Base-by-base conservation (phyloP, 2,888 invertebrate species). In the Steromphala cineraria region DNA sequence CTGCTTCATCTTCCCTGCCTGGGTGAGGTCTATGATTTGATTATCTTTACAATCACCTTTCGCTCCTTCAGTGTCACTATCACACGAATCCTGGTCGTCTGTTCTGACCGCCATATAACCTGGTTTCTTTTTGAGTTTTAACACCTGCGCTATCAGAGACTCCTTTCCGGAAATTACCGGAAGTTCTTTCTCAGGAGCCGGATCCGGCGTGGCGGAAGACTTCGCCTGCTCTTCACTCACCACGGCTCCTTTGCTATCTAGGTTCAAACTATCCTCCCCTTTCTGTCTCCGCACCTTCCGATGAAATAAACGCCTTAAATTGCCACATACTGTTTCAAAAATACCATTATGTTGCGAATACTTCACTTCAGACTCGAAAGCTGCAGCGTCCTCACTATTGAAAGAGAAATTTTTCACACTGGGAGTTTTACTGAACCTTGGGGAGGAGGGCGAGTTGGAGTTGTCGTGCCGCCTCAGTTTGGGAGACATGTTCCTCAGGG, bases 201-300 rank as follows among this genome's bases (percentile, higher is more conserved):
- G 75, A 36, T 28, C 75, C 40, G 8, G 19, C n/a, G 10, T 21
- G 31, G 8, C 40, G 40, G 46, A 67, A 21, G 31, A 24, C 36
- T 10, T 31, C 24, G 24, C 31, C 55, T 56, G 46, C 8, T 55
- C 28, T 46, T 36, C 46, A 53, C 53, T 15, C 21, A 52, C 28
- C 21, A 7, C 15, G 19, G 46, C 53, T 55, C 75, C 52, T 55
- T 46, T 19, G 56, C 46, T 56, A 28, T 79, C 79, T 56, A 79
- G 17, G 75, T 55, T 53, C 5, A 75, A 53, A 52, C 55, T 52
- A 10, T 79, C 79, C 17, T 67, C 78, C 7, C 40, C 10, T 71
- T 83, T 83, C 71, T 81, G 80, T 7, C 83, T 21, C 8, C 71
- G 55, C 19, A 78, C 80, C 40, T 81, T 83, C 28, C 83, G 53